These are phyloP conservation scores for Andricus grossulariae DNA, from an alignment of 1,140 invertebrate species.

Conservation along the genomic window DNA sequence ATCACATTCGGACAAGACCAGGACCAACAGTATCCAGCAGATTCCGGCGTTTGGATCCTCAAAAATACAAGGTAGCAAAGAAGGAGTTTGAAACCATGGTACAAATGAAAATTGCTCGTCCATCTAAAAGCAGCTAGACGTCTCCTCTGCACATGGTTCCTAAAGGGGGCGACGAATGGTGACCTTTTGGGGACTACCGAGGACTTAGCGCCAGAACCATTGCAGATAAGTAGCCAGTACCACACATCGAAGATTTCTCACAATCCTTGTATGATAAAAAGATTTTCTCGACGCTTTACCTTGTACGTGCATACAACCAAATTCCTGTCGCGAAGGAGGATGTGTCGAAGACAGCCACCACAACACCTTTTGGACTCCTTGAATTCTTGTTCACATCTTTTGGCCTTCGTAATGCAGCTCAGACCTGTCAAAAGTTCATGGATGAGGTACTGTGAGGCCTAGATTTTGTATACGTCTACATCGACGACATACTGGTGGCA, in stretches of 20 bases:
- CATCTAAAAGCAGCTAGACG: slow-evolving; percentile 64
- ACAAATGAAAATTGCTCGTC: slow-evolving; percentile 53
- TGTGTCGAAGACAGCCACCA: background rate
- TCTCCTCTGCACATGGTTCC: slow-evolving; percentile 65
- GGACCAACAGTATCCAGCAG: slow-evolving; percentile 63
- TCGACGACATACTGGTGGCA: slow-evolving; percentile 61
- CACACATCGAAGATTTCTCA: slow-evolving; percentile 68
- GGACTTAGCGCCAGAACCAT: too few relatives aligned
- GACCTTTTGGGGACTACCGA: too few relatives aligned
- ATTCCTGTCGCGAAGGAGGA: too few relatives aligned
- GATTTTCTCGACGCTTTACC: too few relatives aligned
- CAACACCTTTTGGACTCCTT: background rate
- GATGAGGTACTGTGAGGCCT: slow-evolving; percentile 64
- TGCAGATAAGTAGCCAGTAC: slow-evolving; percentile 47
- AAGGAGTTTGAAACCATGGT: slow-evolving; percentile 52
- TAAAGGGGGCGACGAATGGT: slow-evolving; percentile 58
- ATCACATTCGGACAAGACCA: slow-evolving; percentile 50
- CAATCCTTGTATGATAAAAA: slow-evolving; percentile 44
- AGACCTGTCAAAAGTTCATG: slow-evolving; percentile 51
- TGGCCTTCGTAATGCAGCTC: background rate
- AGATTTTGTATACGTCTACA: slow-evolving; percentile 53
- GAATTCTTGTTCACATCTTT: background rate
- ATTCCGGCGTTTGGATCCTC: slow-evolving; percentile 65
- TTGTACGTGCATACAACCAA: too few relatives aligned
- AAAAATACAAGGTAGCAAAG: slow-evolving; percentile 48